These are phyloP conservation scores for Drosophila yakuba DNA, from an alignment of 1,140 invertebrate species.

Conservation along the genomic window DNA sequence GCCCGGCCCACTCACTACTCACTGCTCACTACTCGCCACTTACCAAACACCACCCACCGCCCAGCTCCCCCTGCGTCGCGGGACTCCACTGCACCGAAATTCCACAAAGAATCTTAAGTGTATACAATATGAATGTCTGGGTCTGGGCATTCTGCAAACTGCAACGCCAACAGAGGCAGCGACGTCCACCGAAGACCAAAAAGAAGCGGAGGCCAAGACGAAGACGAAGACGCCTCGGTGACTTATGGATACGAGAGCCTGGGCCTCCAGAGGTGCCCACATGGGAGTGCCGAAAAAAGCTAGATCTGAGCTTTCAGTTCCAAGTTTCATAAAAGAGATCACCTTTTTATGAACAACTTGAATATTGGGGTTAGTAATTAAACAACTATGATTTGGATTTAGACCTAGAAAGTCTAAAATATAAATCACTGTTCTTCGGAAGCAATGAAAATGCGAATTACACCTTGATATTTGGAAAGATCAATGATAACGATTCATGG, in stretches of 20 bases:
- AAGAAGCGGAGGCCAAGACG: conserved; percentile 13
- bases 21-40: background rate
- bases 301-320: background rate
- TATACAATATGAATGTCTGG: conserved; percentile 80
- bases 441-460: too few species aligned
- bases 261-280: conserved; percentile 25
- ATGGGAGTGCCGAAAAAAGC: background rate
- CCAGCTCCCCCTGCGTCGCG: conserved; percentile 3
- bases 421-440: too few species aligned
- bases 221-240: conserved; percentile 38
- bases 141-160: conserved; percentile 59
- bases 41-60: background rate
- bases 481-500: too few species aligned
- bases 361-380: too few species aligned
- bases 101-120: conserved; percentile 79
- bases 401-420: too few species aligned
- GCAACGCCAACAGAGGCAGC: conserved; percentile 34
- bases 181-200: conserved; percentile 22
- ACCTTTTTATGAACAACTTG: too few species aligned
- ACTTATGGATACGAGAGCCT: conserved; percentile 45
- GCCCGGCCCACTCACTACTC: conserved; percentile 22
- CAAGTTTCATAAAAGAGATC: background rate
- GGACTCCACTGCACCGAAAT: conserved; percentile 65
- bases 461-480: too few species aligned
- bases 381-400: too few species aligned